A percentile compares a stretch with the other conserved stretches of the same genome.
Evolutionary conservation across 2,113 vertebrate genomes (phyloP).

Genomic region (Serranochromis macrocephalus): DNA sequence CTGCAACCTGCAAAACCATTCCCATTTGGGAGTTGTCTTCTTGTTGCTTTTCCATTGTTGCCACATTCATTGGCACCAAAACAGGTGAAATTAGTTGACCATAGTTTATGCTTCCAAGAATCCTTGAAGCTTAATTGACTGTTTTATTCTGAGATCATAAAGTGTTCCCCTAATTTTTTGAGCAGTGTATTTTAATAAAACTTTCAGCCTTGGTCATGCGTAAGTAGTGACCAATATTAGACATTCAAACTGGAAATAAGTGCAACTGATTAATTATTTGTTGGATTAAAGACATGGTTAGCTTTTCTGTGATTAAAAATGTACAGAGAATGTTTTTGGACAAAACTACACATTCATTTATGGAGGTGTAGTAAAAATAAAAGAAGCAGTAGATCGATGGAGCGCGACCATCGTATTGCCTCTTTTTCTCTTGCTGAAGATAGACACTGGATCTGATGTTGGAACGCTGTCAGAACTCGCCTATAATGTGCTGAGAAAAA

Average conservation of each 20-base stretch:
- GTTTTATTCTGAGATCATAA: not conserved
- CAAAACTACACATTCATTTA: not conserved
- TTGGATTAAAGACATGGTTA: not conserved
- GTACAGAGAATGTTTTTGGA: not conserved
- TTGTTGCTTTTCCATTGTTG: not conserved
- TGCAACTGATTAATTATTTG: not conserved
- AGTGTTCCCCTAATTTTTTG: not conserved
- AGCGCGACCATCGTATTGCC: not conserved
- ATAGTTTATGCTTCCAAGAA: not conserved
- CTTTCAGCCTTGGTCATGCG: not conserved
- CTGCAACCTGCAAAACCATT: not conserved
- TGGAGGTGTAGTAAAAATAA: not conserved
- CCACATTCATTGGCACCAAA: not conserved
- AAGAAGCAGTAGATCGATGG: rapidly evolving
- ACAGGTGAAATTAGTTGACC: not conserved
- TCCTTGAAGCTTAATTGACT: not conserved
- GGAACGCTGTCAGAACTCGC: not conserved
- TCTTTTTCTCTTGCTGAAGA: not conserved
- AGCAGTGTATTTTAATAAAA: not conserved
- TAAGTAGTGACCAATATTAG: not conserved
- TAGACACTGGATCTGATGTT: not conserved
- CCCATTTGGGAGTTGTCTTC: not conserved
- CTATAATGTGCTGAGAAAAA: not conserved
- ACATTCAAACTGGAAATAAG: not conserved
- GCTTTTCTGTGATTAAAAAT: not conserved